A percentile compares a stretch with the other conserved stretches of the same genome.
phyloP scores from a whole-genome alignment of 1,140 invertebrate species.

The Neomicropteryx cornuta region DNA sequence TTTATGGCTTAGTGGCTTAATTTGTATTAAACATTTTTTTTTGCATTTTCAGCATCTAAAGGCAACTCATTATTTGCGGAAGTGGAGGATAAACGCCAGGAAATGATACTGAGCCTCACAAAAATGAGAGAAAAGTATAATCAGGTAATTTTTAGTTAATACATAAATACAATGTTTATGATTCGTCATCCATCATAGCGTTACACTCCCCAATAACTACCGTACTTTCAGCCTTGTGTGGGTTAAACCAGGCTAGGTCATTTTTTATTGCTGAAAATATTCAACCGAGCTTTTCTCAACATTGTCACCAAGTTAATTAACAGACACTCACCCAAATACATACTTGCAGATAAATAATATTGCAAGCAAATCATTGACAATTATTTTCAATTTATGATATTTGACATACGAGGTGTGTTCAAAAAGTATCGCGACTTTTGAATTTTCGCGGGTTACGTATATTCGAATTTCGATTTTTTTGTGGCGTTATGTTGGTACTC shows the following conservation, averaged over 20 bases:
- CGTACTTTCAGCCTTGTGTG: background rate
- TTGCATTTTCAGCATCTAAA: conserved; percentile 29
- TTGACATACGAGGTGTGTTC: background rate
- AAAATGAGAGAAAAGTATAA: conserved; percentile 37
- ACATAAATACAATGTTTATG: background rate
- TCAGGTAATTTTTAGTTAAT: conserved; percentile 21
- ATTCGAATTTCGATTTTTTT: too few species aligned
- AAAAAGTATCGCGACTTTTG: too few species aligned
- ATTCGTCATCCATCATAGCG: too few species aligned
- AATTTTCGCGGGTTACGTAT: too few species aligned
- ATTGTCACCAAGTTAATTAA: too few species aligned
- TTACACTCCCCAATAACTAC: background rate
- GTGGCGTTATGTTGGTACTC: too few species aligned
- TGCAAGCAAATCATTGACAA: background rate
- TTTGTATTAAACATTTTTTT: background rate
- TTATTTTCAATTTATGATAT: background rate
- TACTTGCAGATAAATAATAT: too few species aligned
- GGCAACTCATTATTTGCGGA: conserved; percentile 40
- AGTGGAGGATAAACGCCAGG: conserved; percentile 39
- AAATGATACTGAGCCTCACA: conserved; percentile 36
- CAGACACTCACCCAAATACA: too few species aligned
- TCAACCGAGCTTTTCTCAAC: too few species aligned
- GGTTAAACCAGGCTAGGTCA: background rate
- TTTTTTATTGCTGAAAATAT: too few species aligned
- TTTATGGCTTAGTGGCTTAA: background rate